Evolutionary conservation across 1,140 invertebrate genomes (phyloP), one percentile per base, ranked within the genome.

Genomic region (Aradophagus sp.): DNA sequence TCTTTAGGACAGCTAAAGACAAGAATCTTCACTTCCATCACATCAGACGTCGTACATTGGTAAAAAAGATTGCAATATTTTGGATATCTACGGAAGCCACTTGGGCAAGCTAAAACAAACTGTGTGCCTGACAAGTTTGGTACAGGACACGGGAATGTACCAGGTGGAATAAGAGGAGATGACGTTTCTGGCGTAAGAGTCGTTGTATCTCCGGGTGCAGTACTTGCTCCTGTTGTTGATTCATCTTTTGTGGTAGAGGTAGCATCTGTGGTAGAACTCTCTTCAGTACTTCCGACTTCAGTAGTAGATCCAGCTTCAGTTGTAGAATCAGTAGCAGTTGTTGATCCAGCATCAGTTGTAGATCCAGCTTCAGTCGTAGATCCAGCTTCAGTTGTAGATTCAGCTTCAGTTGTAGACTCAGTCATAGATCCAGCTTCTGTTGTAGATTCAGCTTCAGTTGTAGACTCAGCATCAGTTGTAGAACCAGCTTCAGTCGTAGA

Each of bases 31-130:
- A 92, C 82, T 63, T 94, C 90, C 75, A 90, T 89, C 23, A 82
- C 89, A 13, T 89, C 84, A 0, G 87, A 80, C 53, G 87, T 87
- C 10, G 89, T 91, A 77, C 93, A 95, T 79, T 95, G 93, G 74
- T 95, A 95, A 82, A 95, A 93, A 31, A 93, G 80, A 77, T 94
- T 92, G 75, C 94, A 95, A 74, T 93, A 90, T 78, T 93, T 92
- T 0, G 93, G 92, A 87, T 95, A 93, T 63, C 93, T 88, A 74
- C 88, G 88, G 83, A 95, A 95, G 23, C 92, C 93, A 23, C 92
- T 93, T 10, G 93, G 93, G 77, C 93, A 95, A 2, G 93, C 89
- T 35, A 91, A 87, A 4, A 89, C 80, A 50, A 90, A 86, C 83
- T 95, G 93, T 52, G 92, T 89, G 4, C 89, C 88, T 0, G 83